phyloP scores from a whole-genome alignment of 2,113 vertebrate genomes.

The Catagonus wagneri region DNA sequence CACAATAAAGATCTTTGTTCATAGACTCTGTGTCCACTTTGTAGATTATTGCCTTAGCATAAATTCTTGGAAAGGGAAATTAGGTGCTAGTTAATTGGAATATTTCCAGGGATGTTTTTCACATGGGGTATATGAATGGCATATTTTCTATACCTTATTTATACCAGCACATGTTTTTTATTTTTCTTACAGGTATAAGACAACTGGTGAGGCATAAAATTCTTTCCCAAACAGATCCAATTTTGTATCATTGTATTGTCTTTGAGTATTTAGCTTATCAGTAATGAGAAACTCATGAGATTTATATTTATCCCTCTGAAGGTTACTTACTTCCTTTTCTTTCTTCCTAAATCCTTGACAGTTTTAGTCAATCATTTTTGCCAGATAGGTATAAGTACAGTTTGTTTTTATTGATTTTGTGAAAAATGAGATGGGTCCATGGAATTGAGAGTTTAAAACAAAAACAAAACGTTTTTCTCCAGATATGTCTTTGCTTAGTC shows the following conservation, averaged over 20 bases:
- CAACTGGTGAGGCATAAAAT: constrained; percentile 51
- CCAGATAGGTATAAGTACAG: background rate
- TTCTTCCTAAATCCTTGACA: constrained; percentile 24
- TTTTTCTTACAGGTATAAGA: constrained; percentile 61
- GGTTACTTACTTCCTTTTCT: constrained; percentile 51
- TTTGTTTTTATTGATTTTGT: constrained; percentile 26
- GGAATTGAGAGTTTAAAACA: background rate
- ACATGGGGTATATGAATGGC: background rate
- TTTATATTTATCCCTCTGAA: constrained; percentile 41
- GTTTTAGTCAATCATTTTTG: constrained; percentile 37
- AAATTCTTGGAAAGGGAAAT: constrained; percentile 51
- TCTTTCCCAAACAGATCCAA: constrained; percentile 54
- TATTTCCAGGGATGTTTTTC: constrained; percentile 20
- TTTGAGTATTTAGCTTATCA: constrained; percentile 52
- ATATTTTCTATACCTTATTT: constrained; percentile 26
- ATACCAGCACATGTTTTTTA: constrained; percentile 7
- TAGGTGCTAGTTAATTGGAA: constrained; percentile 41
- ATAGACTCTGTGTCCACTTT: background rate
- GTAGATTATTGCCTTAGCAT: constrained; percentile 6
- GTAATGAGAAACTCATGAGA: constrained; percentile 51
- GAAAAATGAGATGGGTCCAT: background rate
- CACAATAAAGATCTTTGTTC: constrained; percentile 25
- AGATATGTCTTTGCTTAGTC: background rate
- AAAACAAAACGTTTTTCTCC: constrained; percentile 1
- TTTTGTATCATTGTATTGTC: constrained; percentile 48